Evolutionary conservation across 2,113 vertebrate genomes (phyloP), one percentile per base, ranked within the genome.

Genomic region (Triplophysa tibetana): DNA sequence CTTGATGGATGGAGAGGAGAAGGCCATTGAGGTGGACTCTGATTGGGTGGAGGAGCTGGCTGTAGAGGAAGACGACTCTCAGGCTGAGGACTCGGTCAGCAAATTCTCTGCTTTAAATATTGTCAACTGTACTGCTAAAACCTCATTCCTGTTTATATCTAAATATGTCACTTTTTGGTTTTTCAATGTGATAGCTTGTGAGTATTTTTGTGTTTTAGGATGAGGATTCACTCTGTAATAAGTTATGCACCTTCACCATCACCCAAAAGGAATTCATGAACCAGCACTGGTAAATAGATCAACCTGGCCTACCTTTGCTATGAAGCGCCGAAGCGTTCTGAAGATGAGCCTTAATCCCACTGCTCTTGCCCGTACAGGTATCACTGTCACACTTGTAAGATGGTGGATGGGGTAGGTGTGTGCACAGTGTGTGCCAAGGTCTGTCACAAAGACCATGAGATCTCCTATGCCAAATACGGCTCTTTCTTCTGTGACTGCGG

Each of bases 181-280:
- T 14, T 54, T 54, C 50, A 54, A 16, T 54, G 50, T 54, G 14
- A 14, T 14, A 16, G 14, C 33, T 13, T 21, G 9, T 13, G 8
- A 62, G 70, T 79, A n/a, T 77, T 38, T 41, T 66, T 77, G 23
- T 79, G 78, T 63, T 83, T 19, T 77, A 99, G 98, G 98, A 99
- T 91, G 98, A 99, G 95, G 98, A 99, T 90, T 99, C 98, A 12
- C 94, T 99, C 69, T 99, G 98, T 88, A 99, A 98, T 89, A 99
- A 99, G 84, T 95, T 99, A 38, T 99, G 98, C 81, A 99, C 98
- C 45, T 99, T 99, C 86, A 99, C 97, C 81, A 98, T 99, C 84
- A 99, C 98, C 1, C 98, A 99, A 93, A 99, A 99, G 84, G 98
- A 99, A 38, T 99, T 99, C 92, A 99, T 99, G 97, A 99, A 99